phyloP scores from a whole-genome alignment of 2,797 vertebrate genomes.

The Pelodytes ibericus region DNA sequence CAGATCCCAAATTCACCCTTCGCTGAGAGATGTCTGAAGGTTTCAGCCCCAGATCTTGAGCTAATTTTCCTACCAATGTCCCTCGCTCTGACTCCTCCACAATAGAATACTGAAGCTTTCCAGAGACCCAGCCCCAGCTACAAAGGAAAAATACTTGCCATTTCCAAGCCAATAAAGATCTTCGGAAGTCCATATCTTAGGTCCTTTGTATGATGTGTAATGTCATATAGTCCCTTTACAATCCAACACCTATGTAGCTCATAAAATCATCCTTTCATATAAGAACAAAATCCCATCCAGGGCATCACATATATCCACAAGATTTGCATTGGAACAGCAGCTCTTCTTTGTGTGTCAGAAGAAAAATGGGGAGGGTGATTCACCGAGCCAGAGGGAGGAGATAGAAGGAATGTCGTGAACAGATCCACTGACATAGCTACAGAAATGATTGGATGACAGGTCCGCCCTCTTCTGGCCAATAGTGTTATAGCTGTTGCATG shows the following conservation, averaged over 20 bases:
- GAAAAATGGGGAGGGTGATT: conserved; percentile 67
- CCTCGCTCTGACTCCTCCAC: conserved; percentile 43
- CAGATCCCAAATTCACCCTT: conserved; percentile 27
- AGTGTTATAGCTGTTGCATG: conserved; percentile 49
- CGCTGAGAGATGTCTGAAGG: conserved; percentile 11
- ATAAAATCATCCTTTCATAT: conserved; percentile 6
- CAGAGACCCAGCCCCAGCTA: conserved; percentile 48
- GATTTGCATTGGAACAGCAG: conserved; percentile 64
- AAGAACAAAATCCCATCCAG: conserved; percentile 30
- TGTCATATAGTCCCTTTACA: conserved; percentile 56
- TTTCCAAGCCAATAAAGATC: conserved; percentile 80
- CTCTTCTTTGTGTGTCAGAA: conserved; percentile 73
- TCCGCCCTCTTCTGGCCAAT: conserved; percentile 38
- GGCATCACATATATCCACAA: conserved; percentile 51
- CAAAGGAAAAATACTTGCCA: conserved; percentile 45
- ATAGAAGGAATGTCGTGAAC: conserved; percentile 11
- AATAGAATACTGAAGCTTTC: conserved; percentile 41
- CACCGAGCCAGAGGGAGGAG: conserved; percentile 64
- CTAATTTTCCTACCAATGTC: conserved; percentile 45
- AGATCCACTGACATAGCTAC: background rate
- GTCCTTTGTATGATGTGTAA: conserved; percentile 20
- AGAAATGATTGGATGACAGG: conserved; percentile 29
- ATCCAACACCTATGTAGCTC: background rate
- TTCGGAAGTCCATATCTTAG: conserved; percentile 59
- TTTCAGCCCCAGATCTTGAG: conserved; percentile 36